Conservation (phyloP, 2,797 vertebrate species). For the Myotis pilosus region DNA sequence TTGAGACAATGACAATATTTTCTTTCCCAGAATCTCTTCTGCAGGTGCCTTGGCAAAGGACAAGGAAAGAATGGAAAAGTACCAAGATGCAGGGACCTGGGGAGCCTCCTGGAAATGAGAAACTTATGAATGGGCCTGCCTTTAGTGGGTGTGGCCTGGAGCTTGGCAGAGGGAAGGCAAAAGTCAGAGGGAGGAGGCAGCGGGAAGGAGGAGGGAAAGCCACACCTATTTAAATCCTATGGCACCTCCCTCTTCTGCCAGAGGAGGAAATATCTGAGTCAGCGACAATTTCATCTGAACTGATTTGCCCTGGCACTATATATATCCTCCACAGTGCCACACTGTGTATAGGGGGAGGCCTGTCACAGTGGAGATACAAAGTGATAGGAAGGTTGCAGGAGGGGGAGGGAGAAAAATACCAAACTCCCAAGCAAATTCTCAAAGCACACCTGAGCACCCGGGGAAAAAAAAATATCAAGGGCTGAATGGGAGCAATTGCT, state of each 20-base stretch:
- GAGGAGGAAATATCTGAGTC: constrained; percentile 34
- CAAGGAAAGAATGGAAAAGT: constrained; percentile 55
- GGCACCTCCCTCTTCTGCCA: background rate
- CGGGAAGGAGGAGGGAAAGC: no score
- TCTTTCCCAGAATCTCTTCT: constrained; percentile 48
- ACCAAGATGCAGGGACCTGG: background rate
- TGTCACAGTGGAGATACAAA: background rate
- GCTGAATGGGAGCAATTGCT: background rate
- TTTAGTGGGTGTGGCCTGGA: background rate
- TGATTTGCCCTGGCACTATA: background rate
- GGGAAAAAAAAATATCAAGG: background rate
- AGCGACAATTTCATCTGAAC: constrained; percentile 20
- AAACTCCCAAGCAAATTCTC: background rate
- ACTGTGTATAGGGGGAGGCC: background rate
- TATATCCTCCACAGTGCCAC: background rate
- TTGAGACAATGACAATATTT: constrained; percentile 49
- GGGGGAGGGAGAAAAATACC: background rate
- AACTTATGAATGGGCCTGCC: background rate
- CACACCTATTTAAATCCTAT: background rate
- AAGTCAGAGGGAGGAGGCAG: background rate
- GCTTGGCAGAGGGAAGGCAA: background rate
- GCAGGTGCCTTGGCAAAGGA: background rate
- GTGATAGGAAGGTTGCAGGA: background rate
- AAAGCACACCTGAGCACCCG: background rate
- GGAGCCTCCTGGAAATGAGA: background rate